Percentiles rank a stretch among this genome's conserved stretches.
Evolutionary conservation across 2,113 vertebrate species (phyloP).

Genomic region (Sisor rabdophorus): DNA sequence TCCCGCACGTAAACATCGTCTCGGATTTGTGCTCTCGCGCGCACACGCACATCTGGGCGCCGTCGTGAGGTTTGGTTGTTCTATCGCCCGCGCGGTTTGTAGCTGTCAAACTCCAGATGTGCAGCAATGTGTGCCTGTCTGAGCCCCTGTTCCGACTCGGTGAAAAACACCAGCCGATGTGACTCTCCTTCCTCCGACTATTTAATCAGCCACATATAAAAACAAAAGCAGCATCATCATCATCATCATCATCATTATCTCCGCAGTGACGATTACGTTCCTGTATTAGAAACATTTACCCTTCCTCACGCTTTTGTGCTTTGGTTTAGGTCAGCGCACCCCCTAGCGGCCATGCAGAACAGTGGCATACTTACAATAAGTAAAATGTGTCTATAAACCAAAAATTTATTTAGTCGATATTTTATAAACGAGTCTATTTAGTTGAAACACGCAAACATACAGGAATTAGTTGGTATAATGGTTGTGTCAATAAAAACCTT

Average conservation of each 20-base stretch:
- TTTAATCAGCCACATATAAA: not conserved
- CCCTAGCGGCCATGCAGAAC: not conserved
- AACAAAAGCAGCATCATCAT: not conserved
- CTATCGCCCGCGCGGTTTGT: not conserved
- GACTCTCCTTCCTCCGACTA: not conserved
- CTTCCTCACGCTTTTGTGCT: not conserved
- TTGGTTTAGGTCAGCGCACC: not conserved
- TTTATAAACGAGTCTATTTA: too few relatives aligned
- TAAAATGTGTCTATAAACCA: too few relatives aligned
- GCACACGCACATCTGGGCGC: not conserved
- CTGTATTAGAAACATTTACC: not conserved
- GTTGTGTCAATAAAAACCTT: too few relatives aligned
- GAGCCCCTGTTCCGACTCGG: not conserved
- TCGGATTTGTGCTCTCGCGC: not conserved
- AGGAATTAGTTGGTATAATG: too few relatives aligned
- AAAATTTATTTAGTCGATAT: too few relatives aligned
- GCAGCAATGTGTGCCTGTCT: constrained; percentile 7
- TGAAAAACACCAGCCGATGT: not conserved
- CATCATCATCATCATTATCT: constrained; percentile 22
- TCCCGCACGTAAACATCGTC: not conserved
- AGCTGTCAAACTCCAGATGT: constrained; percentile 29
- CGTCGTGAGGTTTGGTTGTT: not conserved
- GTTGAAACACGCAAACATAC: too few relatives aligned
- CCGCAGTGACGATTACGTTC: constrained; percentile 30
- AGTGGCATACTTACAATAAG: too few relatives aligned